Evolutionary conservation across 1,140 invertebrate genomes (phyloP), one percentile per base, ranked within the genome.

Genomic region (Drosophila funebris): DNA sequence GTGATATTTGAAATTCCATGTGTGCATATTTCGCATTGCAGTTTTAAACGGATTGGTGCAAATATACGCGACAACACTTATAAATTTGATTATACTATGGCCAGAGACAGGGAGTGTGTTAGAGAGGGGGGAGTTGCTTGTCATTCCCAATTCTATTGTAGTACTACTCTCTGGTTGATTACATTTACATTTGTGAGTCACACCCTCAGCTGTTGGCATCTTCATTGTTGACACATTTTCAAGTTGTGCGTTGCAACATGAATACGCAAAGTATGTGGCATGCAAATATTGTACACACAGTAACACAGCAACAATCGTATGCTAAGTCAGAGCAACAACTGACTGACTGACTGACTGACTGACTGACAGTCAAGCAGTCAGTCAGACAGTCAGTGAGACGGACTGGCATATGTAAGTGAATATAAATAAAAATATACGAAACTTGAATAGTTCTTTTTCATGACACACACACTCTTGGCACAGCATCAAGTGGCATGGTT

Each of bases 31-130:
- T 46, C 14, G 13, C 11, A 24, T 16, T 29, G 16, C 22, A 43
- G 24, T 56, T 39, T 39, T 39, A 73, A 73, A 76, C 73, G 43
- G 57, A 81, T 63, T 64, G 53, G 63, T 67, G 53, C 27, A 31
- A 20, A n/a, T 50, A n/a, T 50, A 60, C 67, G 66, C 54, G 29
- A 60, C 52, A 39, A 36, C 20, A 41, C 41, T 61, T 46, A 46
- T 41, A 43, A 53, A 73, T 79, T 84, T 84, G 80, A 83, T 83
- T 77, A 68, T 73, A 83, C n/a, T n/a, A n/a, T 76, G 76, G 81
- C 73, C 78, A 64, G 53, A n/a, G 11, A 31, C 14, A 8, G n/a
- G n/a, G n/a, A n/a, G n/a, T n/a, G n/a, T n/a, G n/a, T n/a, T n/a
- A n/a, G n/a, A n/a, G n/a, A n/a, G n/a, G n/a, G n/a, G n/a, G n/a